These are phyloP conservation scores for Eulacestoma nigropectus DNA, from an alignment of 2,113 vertebrate species.

Conservation along the genomic window DNA sequence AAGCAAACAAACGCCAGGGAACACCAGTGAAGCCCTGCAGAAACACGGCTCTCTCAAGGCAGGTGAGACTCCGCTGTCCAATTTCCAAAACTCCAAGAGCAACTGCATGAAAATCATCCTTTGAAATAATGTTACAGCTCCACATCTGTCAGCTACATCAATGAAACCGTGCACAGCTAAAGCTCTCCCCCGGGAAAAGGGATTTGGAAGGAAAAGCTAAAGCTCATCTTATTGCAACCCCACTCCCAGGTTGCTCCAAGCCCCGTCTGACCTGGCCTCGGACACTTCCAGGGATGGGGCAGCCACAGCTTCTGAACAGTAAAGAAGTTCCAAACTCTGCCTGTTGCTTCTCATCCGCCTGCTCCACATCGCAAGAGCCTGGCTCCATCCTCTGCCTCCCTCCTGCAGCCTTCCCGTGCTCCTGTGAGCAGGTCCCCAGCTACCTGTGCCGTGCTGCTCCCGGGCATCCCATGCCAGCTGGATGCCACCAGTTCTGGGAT, in stretches of 20 bases:
- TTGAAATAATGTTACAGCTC: background rate
- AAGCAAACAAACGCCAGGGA: background rate
- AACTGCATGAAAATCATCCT: background rate
- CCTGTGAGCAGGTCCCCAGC: background rate
- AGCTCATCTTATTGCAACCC: background rate
- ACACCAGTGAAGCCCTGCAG: fast-evolving
- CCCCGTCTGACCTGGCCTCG: background rate
- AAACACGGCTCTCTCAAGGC: background rate
- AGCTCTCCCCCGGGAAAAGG: background rate
- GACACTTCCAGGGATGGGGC: background rate
- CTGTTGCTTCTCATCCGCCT: background rate
- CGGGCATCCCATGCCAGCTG: background rate
- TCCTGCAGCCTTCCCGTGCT: too few relatives aligned
- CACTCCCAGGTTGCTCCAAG: background rate
- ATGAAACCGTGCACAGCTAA: fast-evolving
- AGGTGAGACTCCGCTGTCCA: fast-evolving
- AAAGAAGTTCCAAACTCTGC: background rate
- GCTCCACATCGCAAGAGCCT: background rate
- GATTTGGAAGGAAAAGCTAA: background rate
- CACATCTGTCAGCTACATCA: background rate
- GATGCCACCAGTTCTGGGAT: background rate
- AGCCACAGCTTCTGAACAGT: background rate
- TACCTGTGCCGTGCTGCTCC: fast-evolving
- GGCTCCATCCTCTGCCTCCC: background rate
- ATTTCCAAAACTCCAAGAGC: background rate